Evolutionary conservation across 1,140 invertebrate species (phyloP), one percentile per base, ranked within the genome.

Genomic region (Daktulosphaira vitifoliae): DNA sequence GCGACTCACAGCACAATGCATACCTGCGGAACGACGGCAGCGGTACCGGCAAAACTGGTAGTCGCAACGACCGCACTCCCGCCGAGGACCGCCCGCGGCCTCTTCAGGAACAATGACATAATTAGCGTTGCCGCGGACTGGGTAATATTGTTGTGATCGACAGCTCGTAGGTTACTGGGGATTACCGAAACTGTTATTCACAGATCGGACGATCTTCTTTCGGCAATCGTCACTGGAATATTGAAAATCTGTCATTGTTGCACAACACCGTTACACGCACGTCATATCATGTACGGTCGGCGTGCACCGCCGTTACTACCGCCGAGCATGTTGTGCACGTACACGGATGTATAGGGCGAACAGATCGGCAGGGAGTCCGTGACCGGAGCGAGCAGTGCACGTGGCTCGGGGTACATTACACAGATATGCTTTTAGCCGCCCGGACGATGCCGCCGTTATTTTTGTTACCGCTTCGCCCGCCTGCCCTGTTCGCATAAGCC

Each of bases 371-470:
- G 54, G 39, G 39, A 42, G 39, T 44, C 8, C 37, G 39, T n/a
- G 22, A n/a, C 38, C 2, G 23, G 7, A 26, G 48, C 9, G 25
- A 18, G 20, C 16, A 44, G 13, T 29, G 56, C 56, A 62, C 56
- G 56, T 62, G 56, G 56, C 56, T 25, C 25, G 42, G 56, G 56
- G 56, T 33, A 62, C 56, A 33, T 62, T 62, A 62, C 56, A 62
- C 56, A 62, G 56, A 62, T 62, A 62, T 62, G 56, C 56, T 62
- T 62, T 59, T 59, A 59, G 29, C 54, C 46, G 37, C 54, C 54
- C 15, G 39, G 54, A 59, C 54, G 26, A 59, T 59, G 22, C 39
- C 42, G 54, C 42, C 44, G 44, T 46, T 59, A 44, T 59, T 39
- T 38, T 59, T 44, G 54, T n/a, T n/a, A 11, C 39, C n/a, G 7